These are phyloP conservation scores for Pharmacophagus antenor DNA, from an alignment of 2,888 invertebrate genomes.

Conservation along the genomic window DNA sequence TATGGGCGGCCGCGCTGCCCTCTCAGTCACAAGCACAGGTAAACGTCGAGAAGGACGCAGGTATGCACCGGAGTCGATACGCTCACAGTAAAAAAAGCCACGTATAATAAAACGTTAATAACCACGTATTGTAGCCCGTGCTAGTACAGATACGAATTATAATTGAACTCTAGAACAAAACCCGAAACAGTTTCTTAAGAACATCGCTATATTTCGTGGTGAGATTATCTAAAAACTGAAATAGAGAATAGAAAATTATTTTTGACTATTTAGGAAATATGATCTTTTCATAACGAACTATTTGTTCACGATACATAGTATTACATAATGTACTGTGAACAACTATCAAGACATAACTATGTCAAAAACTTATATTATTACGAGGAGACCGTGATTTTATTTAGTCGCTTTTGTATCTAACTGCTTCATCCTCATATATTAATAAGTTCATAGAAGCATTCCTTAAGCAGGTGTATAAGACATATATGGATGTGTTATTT, in stretches of 20 bases:
- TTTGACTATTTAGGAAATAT: too few species aligned
- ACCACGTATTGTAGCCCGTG: conserved; percentile 57
- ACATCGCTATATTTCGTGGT: conserved; percentile 33
- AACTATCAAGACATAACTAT: too few species aligned
- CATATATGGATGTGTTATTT: neutral
- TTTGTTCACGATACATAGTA: too few species aligned
- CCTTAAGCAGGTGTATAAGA: neutral
- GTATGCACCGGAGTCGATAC: conserved; percentile 57
- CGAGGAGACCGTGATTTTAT: too few species aligned
- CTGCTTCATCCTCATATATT: neutral
- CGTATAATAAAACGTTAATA: conserved; percentile 69
- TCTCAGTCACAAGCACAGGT: conserved; percentile 62
- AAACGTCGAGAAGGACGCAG: conserved; percentile 64
- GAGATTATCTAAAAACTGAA: conserved; percentile 35
- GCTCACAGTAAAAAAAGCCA: conserved; percentile 49
- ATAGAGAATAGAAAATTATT: neutral
- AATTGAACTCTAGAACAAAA: conserved; percentile 43
- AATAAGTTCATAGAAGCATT: too few species aligned
- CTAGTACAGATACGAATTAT: conserved; percentile 43
- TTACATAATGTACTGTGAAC: too few species aligned
- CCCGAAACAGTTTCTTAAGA: conserved; percentile 39
- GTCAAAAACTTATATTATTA: too few species aligned
- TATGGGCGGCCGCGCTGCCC: conserved; percentile 47
- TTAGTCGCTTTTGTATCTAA: neutral
- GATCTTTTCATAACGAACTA: too few species aligned